Conservation (phyloP, 2,113 vertebrate genomes). For the Clarias macrocephalus region DNA sequence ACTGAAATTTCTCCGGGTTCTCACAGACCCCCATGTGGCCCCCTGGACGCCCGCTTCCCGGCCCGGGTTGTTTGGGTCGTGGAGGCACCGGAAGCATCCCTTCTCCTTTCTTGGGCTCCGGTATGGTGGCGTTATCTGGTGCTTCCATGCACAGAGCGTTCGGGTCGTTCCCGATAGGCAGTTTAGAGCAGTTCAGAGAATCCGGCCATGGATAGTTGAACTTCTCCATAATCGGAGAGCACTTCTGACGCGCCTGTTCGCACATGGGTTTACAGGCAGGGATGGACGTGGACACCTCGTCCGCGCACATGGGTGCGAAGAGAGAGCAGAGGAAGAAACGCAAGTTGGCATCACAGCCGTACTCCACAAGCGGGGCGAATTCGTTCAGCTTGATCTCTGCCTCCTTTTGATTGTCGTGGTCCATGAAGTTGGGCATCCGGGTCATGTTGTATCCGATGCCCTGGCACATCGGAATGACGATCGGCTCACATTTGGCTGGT, state of each 20-base stretch:
- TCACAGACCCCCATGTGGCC: constrained; percentile 75
- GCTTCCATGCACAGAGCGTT: constrained; percentile 98
- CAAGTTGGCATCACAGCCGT: constrained; percentile 93
- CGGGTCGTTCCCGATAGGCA: constrained; percentile 94
- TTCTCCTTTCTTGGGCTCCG: constrained; percentile 79
- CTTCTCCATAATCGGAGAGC: constrained; percentile 94
- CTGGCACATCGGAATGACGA: constrained; percentile 93
- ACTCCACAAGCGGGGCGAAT: constrained; percentile 92
- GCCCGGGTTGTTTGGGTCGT: constrained; percentile 75
- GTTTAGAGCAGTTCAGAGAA: constrained; percentile 86
- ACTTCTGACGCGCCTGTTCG: constrained; percentile 90
- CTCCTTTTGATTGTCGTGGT: constrained; percentile 90
- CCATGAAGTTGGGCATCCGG: constrained; percentile 95
- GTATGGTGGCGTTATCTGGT: constrained; percentile 86
- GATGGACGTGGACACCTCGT: constrained; percentile 96
- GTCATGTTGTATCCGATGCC: constrained; percentile 98
- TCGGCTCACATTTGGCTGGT: constrained; percentile 89
- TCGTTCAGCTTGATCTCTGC: constrained; percentile 90
- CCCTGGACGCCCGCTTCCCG: constrained; percentile 54
- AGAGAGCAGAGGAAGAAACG: constrained; percentile 98
- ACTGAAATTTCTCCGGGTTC: constrained; percentile 95
- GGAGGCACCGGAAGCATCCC: constrained; percentile 84
- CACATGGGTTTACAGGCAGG: constrained; percentile 98
- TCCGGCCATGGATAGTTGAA: constrained; percentile 97
- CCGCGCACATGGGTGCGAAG: constrained; percentile 96